Base-by-base conservation (phyloP, 2,797 vertebrate species). In the Crocidura indochinensis region DNA sequence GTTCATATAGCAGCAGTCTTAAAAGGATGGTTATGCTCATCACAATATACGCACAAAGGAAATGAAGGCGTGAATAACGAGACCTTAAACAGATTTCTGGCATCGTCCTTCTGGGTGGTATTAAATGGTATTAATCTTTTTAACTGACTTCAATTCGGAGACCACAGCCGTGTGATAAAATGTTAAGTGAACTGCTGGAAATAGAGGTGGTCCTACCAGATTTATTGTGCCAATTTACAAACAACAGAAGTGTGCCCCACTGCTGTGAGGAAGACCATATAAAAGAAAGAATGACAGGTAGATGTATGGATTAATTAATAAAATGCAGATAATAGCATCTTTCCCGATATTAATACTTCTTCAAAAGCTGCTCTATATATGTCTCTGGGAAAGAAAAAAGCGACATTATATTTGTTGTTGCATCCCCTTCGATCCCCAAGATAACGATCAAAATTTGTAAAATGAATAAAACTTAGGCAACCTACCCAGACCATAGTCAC, bases 281-380 rank as follows among this genome's bases (percentile, higher is more conserved):
- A 92, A 87, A 93, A 86, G 6, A 71, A 79, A 80, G 87, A 96
- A 85, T 94, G 95, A 94, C 95, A 92, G 71, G 84, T 77, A 94
- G 82, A 96, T 91, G 53, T 96, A 93, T 93, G 91, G 94, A 91
- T 96, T 97, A 96, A 96, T 97, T 96, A 96, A 95, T 91, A 93
- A 96, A 95, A 94, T 62, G 73, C 91, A 87, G 71, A 90, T 94
- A 97, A 97, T 80, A 94, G 29, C 92, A 90, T 84, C 49, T 87
- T 93, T 65, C 51, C 79, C 92, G 22, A 93, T 76, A 87, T 88
- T 53, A 64, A 83, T 56, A 88, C 86, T 96, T 84, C 65, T 80
- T 79, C 27, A 2, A 44, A 91, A 69, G 93, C 76, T 38, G 78
- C n/a, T 78, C 79, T 56, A 4, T 67, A 31, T 87, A 51, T 44